These are phyloP conservation scores for Blomia tropicalis DNA, from an alignment of 2,888 invertebrate genomes.

Conservation along the genomic window DNA sequence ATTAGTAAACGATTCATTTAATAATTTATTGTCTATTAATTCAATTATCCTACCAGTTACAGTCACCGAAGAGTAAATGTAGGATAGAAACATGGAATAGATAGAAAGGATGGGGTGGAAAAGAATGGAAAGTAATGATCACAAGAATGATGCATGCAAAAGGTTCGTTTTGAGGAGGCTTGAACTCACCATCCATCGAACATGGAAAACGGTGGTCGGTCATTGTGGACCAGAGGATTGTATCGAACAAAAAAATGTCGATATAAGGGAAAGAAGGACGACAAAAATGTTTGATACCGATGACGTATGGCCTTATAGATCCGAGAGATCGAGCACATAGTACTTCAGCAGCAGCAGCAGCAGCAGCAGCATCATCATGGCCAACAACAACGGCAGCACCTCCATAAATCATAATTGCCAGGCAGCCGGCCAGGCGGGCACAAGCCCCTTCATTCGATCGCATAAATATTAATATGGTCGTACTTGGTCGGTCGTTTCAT, in stretches of 20 bases:
- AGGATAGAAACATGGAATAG: too few relatives aligned
- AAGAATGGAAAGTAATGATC: too few relatives aligned
- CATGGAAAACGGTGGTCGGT: too few relatives aligned
- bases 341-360: too few relatives aligned
- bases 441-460: background rate
- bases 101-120: background rate
- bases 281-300: conserved; percentile 13
- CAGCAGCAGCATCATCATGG: too few relatives aligned
- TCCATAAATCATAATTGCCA: conserved; percentile 8
- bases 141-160: too few relatives aligned
- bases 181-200: too few relatives aligned
- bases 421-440: background rate
- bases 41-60: background rate
- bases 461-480: conserved; percentile 14
- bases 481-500: background rate
- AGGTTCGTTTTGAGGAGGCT: too few relatives aligned
- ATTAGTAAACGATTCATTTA: background rate
- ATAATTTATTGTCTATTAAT: conserved; percentile 11
- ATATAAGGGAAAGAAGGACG: too few relatives aligned
- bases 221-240: background rate
- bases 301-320: conserved; percentile 14
- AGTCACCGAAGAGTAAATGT: background rate
- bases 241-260: background rate
- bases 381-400: too few relatives aligned
- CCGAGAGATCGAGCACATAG: conserved; percentile 5